A percentile compares a stretch with the other conserved stretches of the same genome.
Evolutionary conservation across 2,113 vertebrate species (phyloP).

Genomic region (Cygnus buccinator): DNA sequence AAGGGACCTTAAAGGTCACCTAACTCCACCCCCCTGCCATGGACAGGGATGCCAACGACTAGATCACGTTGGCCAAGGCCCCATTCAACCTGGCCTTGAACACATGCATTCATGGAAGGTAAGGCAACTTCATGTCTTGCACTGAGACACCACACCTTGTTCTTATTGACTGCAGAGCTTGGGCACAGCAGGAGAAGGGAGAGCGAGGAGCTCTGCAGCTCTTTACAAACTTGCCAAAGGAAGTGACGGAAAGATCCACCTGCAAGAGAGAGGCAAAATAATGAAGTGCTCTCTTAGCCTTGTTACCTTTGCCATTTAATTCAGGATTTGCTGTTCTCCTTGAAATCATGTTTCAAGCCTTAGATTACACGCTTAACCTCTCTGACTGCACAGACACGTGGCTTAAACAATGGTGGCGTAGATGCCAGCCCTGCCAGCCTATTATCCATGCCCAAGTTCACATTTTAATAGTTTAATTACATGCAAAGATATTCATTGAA

Average conservation of each 20-base stretch:
- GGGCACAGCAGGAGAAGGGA: conserved; percentile 93
- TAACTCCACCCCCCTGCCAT: no score
- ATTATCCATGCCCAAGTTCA: not conserved
- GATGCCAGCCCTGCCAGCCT: not conserved
- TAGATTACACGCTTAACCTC: not conserved
- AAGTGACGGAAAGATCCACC: conserved; percentile 99
- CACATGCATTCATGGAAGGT: not conserved
- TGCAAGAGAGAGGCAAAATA: conserved; percentile 54
- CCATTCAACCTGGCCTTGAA: no score
- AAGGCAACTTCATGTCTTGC: not conserved
- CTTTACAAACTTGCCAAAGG: conserved; percentile 98
- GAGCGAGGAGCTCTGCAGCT: conserved; percentile 94
- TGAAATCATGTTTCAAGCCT: not conserved
- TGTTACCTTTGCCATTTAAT: accelerated
- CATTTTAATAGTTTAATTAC: not conserved
- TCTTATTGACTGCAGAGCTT: conserved; percentile 93
- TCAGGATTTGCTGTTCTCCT: not conserved
- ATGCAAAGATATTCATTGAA: not conserved
- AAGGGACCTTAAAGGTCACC: no score
- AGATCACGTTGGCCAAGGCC: no score
- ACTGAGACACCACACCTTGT: conserved; percentile 83
- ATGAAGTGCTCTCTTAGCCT: not conserved
- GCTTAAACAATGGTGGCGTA: not conserved
- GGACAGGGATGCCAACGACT: no score
- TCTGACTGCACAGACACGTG: accelerated